Conservation (phyloP, 2,797 vertebrate genomes). For the Benthosema pterotum region DNA sequence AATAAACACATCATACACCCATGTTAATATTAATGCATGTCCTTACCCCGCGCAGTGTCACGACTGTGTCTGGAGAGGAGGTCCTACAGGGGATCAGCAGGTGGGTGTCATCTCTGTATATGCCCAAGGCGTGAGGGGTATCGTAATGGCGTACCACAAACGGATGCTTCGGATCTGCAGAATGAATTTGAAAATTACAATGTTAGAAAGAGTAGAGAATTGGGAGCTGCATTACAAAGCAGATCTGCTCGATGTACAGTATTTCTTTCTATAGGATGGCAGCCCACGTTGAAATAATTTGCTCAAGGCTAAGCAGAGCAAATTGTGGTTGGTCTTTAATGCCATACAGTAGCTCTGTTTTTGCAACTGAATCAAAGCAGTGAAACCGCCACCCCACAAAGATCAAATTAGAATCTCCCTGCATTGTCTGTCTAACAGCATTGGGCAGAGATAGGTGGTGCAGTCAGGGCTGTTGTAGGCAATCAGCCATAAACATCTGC, state of each 20-base stretch:
- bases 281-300: conserved; percentile 29
- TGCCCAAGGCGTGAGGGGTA: conserved; percentile 23
- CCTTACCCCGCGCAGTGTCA: conserved; percentile 81
- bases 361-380: conserved; percentile 26
- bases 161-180: conserved; percentile 80
- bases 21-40: background rate
- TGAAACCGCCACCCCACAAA: conserved; percentile 21
- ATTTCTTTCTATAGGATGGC: conserved; percentile 26
- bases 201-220: conserved; percentile 11
- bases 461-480: conserved; percentile 15
- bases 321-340: background rate
- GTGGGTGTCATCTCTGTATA: conserved; percentile 44
- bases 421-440: conserved; percentile 34
- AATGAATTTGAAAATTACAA: conserved; percentile 28
- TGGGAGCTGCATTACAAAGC: conserved; percentile 22
- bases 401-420: conserved; percentile 42
- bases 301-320: background rate
- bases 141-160: conserved; percentile 71
- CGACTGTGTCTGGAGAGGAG: conserved; percentile 78
- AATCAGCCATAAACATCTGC: conserved; percentile 39
- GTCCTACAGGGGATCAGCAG: conserved; percentile 86
- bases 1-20: too few relatives aligned
- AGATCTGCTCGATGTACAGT: conserved; percentile 15
- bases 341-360: background rate
- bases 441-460: conserved; percentile 25